Conservation (phyloP, 1,140 invertebrate species). For the Drosophila biarmipes region DNA sequence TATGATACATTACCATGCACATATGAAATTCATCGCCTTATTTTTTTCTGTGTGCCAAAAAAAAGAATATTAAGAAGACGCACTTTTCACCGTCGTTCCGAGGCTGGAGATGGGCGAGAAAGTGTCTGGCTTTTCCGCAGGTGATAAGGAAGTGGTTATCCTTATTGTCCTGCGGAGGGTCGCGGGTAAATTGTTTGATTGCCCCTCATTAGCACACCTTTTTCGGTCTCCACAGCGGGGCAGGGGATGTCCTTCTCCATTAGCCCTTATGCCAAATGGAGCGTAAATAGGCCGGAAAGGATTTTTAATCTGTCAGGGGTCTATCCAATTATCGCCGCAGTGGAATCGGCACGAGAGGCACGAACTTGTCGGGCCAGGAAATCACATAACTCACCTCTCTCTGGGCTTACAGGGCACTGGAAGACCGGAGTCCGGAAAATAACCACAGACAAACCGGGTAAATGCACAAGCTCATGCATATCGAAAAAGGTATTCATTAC, state of each 20-base stretch:
- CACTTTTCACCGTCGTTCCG: conserved; percentile 43
- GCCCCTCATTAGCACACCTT: conserved; percentile 52
- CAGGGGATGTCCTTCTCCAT: conserved; percentile 7
- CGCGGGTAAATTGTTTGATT: conserved; percentile 52
- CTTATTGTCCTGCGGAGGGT: conserved; percentile 38
- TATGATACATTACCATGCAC: no score
- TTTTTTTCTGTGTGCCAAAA: neutral
- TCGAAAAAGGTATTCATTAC: conserved; percentile 72
- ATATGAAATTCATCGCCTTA: no score
- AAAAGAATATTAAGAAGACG: conserved; percentile 21
- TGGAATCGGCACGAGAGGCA: conserved; percentile 12
- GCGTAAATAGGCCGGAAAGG: conserved; percentile 23
- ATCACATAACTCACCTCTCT: conserved; percentile 19
- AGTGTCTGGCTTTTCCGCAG: conserved; percentile 31
- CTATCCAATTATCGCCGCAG: conserved; percentile 39
- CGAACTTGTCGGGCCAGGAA: neutral
- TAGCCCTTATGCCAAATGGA: conserved; percentile 22
- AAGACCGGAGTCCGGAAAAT: conserved; percentile 3
- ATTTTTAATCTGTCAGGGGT: neutral
- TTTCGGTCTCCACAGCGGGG: neutral
- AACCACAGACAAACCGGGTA: conserved; percentile 28
- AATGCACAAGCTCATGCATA: conserved; percentile 53
- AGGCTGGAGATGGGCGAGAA: conserved; percentile 9
- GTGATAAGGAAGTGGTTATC: conserved; percentile 52
- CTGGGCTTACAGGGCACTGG: no score